A percentile compares a stretch with the other conserved stretches of the same genome.
These are phyloP conservation scores for Spodoptera picta DNA, from an alignment of 2,888 invertebrate species.

Conservation along the genomic window DNA sequence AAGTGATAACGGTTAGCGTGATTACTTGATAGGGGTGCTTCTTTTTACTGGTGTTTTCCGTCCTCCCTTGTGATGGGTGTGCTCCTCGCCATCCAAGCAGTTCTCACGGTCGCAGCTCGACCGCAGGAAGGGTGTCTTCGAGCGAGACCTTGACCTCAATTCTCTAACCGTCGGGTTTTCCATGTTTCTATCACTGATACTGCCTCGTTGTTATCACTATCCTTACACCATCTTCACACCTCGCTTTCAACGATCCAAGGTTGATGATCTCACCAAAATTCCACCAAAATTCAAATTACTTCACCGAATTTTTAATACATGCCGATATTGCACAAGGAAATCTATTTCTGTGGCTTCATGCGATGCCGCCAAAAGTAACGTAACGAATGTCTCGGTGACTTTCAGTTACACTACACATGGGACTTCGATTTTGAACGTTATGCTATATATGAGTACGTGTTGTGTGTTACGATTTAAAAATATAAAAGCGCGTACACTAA, in stretches of 20 bases:
- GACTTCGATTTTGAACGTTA: conserved; percentile 19
- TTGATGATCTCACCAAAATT: conserved; percentile 49
- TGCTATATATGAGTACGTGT: conserved; percentile 17
- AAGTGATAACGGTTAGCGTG: conserved; percentile 18
- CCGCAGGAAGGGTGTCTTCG: conserved; percentile 91
- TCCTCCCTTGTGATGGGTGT: conserved; percentile 84
- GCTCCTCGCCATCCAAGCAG: conserved; percentile 86
- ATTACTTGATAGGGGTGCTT: conserved; percentile 87
- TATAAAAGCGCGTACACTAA: conserved; percentile 57
- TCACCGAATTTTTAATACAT: conserved; percentile 61
- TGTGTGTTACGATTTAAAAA: conserved; percentile 35
- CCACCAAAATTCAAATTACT: conserved; percentile 61
- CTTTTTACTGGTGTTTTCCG: conserved; percentile 84
- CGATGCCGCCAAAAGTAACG: conserved; percentile 86
- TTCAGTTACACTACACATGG: conserved; percentile 43
- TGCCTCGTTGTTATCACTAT: conserved; percentile 47
- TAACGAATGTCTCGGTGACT: conserved; percentile 67
- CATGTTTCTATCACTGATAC: conserved; percentile 67
- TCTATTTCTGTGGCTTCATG: conserved; percentile 86
- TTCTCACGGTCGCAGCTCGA: conserved; percentile 89
- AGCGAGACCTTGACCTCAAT: conserved; percentile 91
- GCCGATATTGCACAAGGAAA: conserved; percentile 82
- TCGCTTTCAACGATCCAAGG: conserved; percentile 55
- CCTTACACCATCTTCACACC: conserved; percentile 65
- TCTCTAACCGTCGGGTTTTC: conserved; percentile 84